phyloP scores from a whole-genome alignment of 2,113 vertebrate species.

The Maccullochella peelii region DNA sequence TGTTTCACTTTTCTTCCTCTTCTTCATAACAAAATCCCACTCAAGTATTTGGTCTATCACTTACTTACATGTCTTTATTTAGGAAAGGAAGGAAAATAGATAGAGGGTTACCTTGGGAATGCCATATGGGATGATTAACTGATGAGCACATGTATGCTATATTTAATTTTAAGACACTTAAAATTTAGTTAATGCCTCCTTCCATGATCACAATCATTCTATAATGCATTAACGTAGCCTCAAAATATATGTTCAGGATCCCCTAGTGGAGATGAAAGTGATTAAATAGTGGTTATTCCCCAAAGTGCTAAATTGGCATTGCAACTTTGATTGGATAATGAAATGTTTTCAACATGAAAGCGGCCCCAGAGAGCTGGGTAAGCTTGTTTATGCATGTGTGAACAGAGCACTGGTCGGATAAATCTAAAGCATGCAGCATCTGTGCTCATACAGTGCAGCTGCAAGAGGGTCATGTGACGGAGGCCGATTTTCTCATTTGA shows the following conservation, averaged over 20 bases:
- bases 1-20: not conserved
- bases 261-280: conserved; percentile 51
- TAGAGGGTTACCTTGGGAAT: not conserved
- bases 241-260: conserved; percentile 30
- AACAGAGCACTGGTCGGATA: conserved; percentile 1
- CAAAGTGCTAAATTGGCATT: conserved; percentile 25
- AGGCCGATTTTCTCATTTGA: not conserved
- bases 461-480: not conserved
- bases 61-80: not conserved
- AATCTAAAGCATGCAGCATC: conserved; percentile 12
- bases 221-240: conserved; percentile 29
- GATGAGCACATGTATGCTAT: not conserved
- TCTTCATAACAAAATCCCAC: not conserved
- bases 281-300: conserved; percentile 47
- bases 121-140: not conserved
- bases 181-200: conserved; percentile 19
- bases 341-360: conserved; percentile 56
- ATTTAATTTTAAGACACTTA: conserved; percentile 5
- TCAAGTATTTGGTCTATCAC: not conserved
- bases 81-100: too few species aligned
- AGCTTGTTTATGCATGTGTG: conserved; percentile 26
- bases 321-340: conserved; percentile 54
- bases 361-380: conserved; percentile 23
- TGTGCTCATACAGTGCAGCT: conserved; percentile 1
- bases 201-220: conserved; percentile 19